Percentiles rank a stretch among this genome's conserved stretches.
phyloP scores from a whole-genome alignment of 2,888 invertebrate species.

The Troglohyphantes excavatus region DNA sequence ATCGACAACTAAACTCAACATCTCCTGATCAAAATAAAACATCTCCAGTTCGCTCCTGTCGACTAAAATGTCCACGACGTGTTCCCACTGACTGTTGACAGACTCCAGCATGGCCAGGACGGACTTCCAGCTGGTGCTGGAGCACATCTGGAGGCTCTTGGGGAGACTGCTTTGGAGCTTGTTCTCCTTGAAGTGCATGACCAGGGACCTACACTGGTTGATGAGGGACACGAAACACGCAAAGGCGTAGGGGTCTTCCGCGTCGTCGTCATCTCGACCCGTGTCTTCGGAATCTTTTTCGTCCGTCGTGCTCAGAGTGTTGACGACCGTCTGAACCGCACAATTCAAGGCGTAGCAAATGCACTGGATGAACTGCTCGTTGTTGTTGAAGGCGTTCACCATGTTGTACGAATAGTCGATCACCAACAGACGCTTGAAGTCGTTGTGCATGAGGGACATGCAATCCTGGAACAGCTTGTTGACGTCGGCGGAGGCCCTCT shows the following conservation, averaged over 20 bases:
- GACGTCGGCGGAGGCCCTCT: slow-evolving; percentile 49
- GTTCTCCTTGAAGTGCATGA: slow-evolving; percentile 71
- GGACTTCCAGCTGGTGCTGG: slow-evolving; percentile 72
- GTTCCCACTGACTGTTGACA: slow-evolving; percentile 76
- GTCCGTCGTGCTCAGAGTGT: slow-evolving; percentile 54
- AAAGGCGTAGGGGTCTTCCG: slow-evolving; percentile 70
- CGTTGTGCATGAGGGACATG: slow-evolving; percentile 60
- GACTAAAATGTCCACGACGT: slow-evolving; percentile 57
- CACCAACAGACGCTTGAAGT: slow-evolving; percentile 63
- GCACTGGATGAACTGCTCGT: slow-evolving; percentile 73
- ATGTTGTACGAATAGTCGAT: slow-evolving; percentile 76
- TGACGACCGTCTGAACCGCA: slow-evolving; percentile 73
- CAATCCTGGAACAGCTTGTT: slow-evolving; percentile 56
- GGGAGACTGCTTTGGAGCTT: slow-evolving; percentile 68
- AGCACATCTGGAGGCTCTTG: slow-evolving; percentile 63
- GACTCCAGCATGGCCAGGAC: slow-evolving; percentile 67
- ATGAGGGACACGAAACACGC: slow-evolving; percentile 71
- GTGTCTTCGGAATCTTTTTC: slow-evolving; percentile 29
- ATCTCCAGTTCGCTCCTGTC: slow-evolving; percentile 59
- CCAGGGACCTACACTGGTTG: slow-evolving; percentile 65
- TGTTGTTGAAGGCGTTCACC: slow-evolving; percentile 73
- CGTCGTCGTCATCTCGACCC: slow-evolving; percentile 10
- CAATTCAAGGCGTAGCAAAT: slow-evolving; percentile 70
- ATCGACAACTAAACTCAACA: slow-evolving; percentile 66
- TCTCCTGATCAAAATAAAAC: slow-evolving; percentile 67